A percentile compares a stretch with the other conserved stretches of the same genome.
Evolutionary conservation across 2,113 vertebrate genomes (phyloP).

Genomic region (Pelodiscus sinensis): DNA sequence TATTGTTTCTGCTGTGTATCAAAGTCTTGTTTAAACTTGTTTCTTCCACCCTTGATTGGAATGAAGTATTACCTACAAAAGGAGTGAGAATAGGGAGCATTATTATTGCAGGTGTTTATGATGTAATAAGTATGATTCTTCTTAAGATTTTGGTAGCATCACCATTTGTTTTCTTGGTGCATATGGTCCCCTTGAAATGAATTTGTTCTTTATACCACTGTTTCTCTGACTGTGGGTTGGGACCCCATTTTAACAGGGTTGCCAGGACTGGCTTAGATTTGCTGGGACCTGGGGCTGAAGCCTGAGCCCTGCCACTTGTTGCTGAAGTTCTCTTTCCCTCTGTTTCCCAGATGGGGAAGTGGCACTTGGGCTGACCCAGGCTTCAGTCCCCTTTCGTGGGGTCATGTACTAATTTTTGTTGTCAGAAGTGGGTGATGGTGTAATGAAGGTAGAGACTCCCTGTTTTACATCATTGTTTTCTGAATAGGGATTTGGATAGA

Average conservation of each 20-base stretch:
- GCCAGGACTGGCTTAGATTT: too few species aligned
- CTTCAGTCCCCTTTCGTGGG: too few species aligned
- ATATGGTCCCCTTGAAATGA: background rate
- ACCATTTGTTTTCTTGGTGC: background rate
- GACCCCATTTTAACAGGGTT: too few species aligned
- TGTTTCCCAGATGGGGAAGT: too few species aligned
- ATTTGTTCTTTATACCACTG: background rate
- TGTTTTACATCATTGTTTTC: background rate
- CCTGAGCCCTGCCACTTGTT: too few species aligned
- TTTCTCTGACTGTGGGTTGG: background rate
- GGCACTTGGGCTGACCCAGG: too few species aligned
- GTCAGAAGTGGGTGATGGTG: too few species aligned
- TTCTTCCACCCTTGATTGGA: background rate
- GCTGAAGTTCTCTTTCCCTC: too few species aligned
- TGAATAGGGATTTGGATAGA: background rate
- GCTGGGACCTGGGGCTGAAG: too few species aligned
- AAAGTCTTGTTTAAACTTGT: background rate
- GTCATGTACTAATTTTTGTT: too few species aligned
- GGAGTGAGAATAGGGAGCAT: background rate
- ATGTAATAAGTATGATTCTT: background rate
- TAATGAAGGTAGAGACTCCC: too few species aligned
- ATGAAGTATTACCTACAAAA: background rate
- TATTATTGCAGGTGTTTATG: background rate
- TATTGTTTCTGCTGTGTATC: background rate
- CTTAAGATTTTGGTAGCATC: background rate